phyloP scores from a whole-genome alignment of 2,113 vertebrate species.

The Cephalopholis sonnerati region DNA sequence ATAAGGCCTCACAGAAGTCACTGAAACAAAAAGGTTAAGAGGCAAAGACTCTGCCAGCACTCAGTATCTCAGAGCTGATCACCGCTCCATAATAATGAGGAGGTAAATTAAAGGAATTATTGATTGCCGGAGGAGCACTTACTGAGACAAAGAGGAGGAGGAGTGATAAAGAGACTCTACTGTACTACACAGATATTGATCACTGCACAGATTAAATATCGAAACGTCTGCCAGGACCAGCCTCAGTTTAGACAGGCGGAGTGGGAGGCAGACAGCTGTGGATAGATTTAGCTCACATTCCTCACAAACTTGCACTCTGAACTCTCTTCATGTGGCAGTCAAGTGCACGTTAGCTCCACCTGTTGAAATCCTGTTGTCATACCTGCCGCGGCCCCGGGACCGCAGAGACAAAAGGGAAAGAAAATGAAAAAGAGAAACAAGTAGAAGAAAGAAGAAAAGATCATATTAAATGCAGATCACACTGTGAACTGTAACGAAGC shows the following conservation, averaged over 20 bases:
- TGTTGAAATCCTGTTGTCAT: slow-evolving; percentile 2
- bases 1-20: neutral
- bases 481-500: neutral
- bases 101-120: slow-evolving; percentile 22
- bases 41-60: neutral
- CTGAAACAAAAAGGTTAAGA: neutral
- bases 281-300: slow-evolving; percentile 34
- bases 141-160: neutral
- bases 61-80: neutral
- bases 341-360: slow-evolving; percentile 33
- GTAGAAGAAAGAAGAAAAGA: neutral
- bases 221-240: slow-evolving; percentile 6
- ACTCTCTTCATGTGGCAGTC: neutral
- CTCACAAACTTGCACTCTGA: slow-evolving; percentile 45
- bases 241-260: neutral
- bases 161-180: slow-evolving; percentile 22
- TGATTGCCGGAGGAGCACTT: slow-evolving; percentile 24
- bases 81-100: slow-evolving; percentile 6
- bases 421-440: neutral
- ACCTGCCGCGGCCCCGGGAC: neutral
- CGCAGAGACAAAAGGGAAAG: neutral
- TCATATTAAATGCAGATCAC: neutral
- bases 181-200: slow-evolving; percentile 46
- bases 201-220: slow-evolving; percentile 30
- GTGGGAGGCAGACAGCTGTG: slow-evolving; percentile 30